phyloP scores from a whole-genome alignment of 2,797 vertebrate species.

The Notolepis coatsorum region DNA sequence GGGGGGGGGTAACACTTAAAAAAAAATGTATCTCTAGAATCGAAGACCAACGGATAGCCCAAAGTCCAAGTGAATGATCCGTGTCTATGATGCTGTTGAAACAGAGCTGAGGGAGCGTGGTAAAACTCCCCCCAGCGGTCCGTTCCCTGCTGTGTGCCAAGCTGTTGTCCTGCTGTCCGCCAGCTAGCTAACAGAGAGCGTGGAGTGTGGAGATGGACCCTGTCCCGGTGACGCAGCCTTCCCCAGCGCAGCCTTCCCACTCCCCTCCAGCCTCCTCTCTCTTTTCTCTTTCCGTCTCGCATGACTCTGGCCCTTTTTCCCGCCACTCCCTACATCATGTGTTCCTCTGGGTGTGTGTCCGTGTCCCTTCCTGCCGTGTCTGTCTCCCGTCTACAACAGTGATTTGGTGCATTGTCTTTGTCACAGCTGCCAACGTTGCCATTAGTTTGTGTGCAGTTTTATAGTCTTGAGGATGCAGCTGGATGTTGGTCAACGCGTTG shows the following conservation, averaged over 20 bases:
- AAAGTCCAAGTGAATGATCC: constrained; percentile 8
- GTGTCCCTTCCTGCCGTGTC: constrained; percentile 28
- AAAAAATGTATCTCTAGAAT: constrained; percentile 11
- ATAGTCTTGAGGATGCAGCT: constrained; percentile 1
- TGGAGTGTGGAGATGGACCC: constrained; percentile 50
- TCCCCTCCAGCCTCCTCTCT: constrained; percentile 13
- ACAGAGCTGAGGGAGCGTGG: constrained; percentile 71
- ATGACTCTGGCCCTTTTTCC: constrained; percentile 16
- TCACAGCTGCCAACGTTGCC: constrained; percentile 5
- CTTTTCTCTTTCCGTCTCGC: constrained; percentile 10
- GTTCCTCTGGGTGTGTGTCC: constrained; percentile 20
- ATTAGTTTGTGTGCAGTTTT: constrained; percentile 26
- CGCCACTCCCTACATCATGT: constrained; percentile 15
- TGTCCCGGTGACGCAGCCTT: constrained; percentile 44
- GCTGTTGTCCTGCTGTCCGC: constrained; percentile 74
- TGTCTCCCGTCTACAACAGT: constrained; percentile 32
- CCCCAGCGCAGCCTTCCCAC: constrained; percentile 38
- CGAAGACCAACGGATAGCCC: no score
- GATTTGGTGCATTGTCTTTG: constrained; percentile 49
- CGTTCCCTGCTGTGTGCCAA: constrained; percentile 81
- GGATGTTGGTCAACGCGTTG: constrained; percentile 10
- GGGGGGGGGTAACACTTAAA: constrained; percentile 6
- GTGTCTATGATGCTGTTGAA: constrained; percentile 50
- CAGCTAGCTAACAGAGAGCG: constrained; percentile 55
- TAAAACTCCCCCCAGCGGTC: constrained; percentile 73